Percentiles rank a stretch among this genome's conserved stretches.
These are phyloP conservation scores for Tyrophagus putrescentiae DNA, from an alignment of 1,140 invertebrate genomes.

Conservation along the genomic window DNA sequence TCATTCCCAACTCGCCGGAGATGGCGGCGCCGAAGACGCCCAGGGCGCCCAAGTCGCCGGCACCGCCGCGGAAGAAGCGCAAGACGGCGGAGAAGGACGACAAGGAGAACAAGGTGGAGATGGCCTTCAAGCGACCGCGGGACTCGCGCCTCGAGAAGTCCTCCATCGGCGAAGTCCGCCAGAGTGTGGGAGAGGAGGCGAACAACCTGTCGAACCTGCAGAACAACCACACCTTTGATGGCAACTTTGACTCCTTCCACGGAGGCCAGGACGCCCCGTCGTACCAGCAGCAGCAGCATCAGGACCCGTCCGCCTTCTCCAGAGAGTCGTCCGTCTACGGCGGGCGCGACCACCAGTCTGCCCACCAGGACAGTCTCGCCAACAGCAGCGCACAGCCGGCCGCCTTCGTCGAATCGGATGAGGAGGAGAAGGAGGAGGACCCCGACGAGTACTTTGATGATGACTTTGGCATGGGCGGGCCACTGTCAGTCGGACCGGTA, in stretches of 20 bases:
- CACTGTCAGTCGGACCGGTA: slow-evolving; percentile 60
- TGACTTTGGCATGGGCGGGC: slow-evolving; percentile 69
- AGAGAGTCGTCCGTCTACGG: no score
- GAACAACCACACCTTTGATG: no score
- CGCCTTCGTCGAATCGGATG: not conserved
- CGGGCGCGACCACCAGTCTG: no score
- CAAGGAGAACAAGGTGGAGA: slow-evolving; percentile 6
- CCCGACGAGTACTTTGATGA: slow-evolving; percentile 43
- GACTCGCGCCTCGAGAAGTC: no score
- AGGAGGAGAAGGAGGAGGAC: slow-evolving; percentile 25
- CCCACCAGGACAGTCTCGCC: not conserved
- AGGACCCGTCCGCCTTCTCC: no score
- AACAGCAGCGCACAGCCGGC: not conserved
- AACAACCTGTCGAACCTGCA: no score
- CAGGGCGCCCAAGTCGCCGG: slow-evolving; percentile 2
- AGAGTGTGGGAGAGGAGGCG: no score
- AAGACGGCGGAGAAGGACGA: slow-evolving; percentile 6
- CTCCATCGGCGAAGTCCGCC: no score
- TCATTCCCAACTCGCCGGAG: slow-evolving; percentile 18
- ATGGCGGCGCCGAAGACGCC: slow-evolving; percentile 22
- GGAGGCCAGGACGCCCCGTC: no score
- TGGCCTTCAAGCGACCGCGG: not conserved
- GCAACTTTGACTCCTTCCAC: no score
- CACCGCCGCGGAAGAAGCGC: slow-evolving; percentile 21
- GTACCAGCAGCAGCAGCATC: no score